A percentile compares a stretch with the other conserved stretches of the same genome.
Conservation (phyloP, 2,888 invertebrate species). For the Mechanitis messenoides region DNA sequence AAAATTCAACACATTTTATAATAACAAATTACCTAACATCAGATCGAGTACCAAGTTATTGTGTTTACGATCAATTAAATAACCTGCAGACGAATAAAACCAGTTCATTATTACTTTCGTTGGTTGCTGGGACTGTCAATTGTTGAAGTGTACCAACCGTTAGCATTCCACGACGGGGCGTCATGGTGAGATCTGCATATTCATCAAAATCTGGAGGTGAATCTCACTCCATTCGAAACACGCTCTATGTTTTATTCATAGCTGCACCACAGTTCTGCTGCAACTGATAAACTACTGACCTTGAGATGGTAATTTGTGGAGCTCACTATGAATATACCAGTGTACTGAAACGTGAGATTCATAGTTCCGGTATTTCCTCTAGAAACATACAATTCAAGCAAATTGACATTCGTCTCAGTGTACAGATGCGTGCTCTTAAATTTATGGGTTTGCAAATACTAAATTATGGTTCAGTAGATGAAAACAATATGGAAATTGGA, state of each 20-base stretch:
- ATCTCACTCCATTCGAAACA: constrained; percentile 56
- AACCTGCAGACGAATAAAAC: constrained; percentile 40
- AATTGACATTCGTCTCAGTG: too few species aligned
- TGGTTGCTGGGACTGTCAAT: constrained; percentile 31
- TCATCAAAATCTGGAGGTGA: constrained; percentile 61
- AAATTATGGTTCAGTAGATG: too few species aligned
- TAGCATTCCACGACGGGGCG: constrained; percentile 62
- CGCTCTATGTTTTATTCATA: constrained; percentile 28
- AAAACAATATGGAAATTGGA: too few species aligned
- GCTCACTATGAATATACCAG: neutral
- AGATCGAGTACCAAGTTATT: constrained; percentile 21
- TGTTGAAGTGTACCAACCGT: constrained; percentile 66
- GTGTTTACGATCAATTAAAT: constrained; percentile 39
- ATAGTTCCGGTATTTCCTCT: neutral
- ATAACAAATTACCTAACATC: constrained; percentile 20
- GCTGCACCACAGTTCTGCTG: constrained; percentile 36
- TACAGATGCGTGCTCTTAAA: too few species aligned
- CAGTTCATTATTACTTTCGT: constrained; percentile 37
- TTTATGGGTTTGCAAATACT: too few species aligned
- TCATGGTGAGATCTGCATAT: constrained; percentile 66
- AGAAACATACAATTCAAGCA: too few species aligned
- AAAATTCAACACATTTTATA: constrained; percentile 4
- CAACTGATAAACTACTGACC: constrained; percentile 22
- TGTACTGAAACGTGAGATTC: neutral
- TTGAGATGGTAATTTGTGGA: constrained; percentile 8